These are phyloP conservation scores for Ceraclea dissimilis DNA, from an alignment of 2,888 invertebrate genomes.

Conservation along the genomic window DNA sequence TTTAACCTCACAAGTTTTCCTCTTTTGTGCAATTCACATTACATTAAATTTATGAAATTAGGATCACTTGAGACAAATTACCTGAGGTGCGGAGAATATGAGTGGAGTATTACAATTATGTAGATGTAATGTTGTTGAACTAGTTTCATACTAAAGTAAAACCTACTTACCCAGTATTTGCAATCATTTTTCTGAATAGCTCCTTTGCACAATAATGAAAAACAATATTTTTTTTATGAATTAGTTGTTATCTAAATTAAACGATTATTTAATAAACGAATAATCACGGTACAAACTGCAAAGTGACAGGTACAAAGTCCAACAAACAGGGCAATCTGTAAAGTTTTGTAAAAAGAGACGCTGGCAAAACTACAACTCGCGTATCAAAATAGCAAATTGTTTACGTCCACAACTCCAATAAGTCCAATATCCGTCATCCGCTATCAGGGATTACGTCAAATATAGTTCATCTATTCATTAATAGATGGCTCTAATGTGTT, in stretches of 20 bases:
- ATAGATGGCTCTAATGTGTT: too few relatives aligned
- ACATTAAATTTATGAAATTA: too few relatives aligned
- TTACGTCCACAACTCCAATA: background rate
- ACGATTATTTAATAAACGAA: constrained; percentile 3
- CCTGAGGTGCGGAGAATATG: background rate
- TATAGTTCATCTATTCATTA: background rate
- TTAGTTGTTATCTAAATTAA: background rate
- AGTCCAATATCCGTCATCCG: too few relatives aligned
- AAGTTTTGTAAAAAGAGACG: background rate
- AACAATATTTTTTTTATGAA: background rate
- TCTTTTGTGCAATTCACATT: too few relatives aligned
- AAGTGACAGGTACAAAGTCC: constrained; percentile 22
- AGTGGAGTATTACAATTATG: background rate
- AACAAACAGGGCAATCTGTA: constrained; percentile 13
- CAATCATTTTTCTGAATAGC: constrained; percentile 14
- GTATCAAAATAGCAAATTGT: background rate
- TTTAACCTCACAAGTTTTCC: too few relatives aligned
- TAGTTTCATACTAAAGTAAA: background rate
- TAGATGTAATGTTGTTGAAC: background rate
- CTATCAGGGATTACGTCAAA: background rate
- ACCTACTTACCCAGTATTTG: constrained; percentile 22
- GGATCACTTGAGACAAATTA: background rate
- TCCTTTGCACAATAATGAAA: background rate
- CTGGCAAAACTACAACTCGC: background rate
- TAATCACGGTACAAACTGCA: constrained; percentile 1